Evolutionary conservation across 23 tunicate genomes (phyloP).

Genomic region (Aplidium turbinatum): DNA sequence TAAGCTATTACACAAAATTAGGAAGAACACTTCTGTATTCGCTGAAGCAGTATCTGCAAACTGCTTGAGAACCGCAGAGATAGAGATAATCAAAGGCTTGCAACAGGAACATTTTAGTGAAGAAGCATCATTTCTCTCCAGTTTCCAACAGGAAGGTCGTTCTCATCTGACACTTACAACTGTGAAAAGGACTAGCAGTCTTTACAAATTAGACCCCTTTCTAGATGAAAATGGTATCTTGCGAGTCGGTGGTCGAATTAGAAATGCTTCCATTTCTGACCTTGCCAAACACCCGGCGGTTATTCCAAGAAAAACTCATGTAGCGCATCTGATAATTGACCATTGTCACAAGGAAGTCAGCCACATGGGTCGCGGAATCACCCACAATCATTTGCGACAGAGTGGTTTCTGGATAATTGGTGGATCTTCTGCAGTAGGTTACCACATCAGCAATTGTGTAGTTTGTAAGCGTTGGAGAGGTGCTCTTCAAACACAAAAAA

Average conservation of each 20-base stretch:
- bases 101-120: background rate
- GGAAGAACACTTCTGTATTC: background rate
- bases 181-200: too few species aligned
- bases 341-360: constrained; percentile 7
- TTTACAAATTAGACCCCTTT: constrained; percentile 3
- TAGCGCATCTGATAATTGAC: background rate
- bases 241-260: constrained; percentile 7
- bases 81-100: background rate
- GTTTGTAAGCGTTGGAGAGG: background rate
- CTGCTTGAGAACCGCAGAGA: background rate
- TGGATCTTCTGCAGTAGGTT: constrained; percentile 2
- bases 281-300: background rate
- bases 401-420: constrained; percentile 20
- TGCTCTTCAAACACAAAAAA: background rate
- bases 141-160: too few species aligned
- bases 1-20: background rate
- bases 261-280: too few species aligned
- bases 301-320: background rate
- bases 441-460: constrained; percentile 10
- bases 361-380: constrained; percentile 11
- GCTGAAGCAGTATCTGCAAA: background rate
- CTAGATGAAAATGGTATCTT: background rate
- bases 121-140: too few species aligned
- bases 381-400: constrained; percentile 17
- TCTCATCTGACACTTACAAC: too few species aligned